Conservation (phyloP, 2,888 invertebrate genomes). For the Cephus pygmeus region DNA sequence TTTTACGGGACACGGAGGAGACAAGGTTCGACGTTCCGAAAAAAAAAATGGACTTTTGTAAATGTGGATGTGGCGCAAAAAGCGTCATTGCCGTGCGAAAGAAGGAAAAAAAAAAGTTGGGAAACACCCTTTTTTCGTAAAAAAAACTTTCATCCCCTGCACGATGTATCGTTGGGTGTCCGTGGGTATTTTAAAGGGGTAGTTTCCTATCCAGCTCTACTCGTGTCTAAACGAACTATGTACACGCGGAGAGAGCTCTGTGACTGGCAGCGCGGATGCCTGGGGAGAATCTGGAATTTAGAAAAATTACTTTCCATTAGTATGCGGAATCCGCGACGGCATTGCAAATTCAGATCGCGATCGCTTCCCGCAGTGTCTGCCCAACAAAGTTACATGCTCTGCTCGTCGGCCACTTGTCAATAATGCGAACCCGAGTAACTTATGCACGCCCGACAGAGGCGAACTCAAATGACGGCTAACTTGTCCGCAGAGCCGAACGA, state of each 20-base stretch:
- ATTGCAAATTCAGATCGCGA: slow-evolving; percentile 49
- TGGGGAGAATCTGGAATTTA: slow-evolving; percentile 30
- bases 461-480: slow-evolving; percentile 14
- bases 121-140: no score
- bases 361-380: slow-evolving; percentile 18
- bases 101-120: no score
- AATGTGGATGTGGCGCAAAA: not conserved
- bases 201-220: not conserved
- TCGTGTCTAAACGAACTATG: not conserved
- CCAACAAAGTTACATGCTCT: slow-evolving; percentile 39
- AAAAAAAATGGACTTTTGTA: not conserved
- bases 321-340: slow-evolving; percentile 39
- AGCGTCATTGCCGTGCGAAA: no score
- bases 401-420: slow-evolving; percentile 47
- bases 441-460: slow-evolving; percentile 9
- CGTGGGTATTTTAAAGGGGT: not conserved
- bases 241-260: not conserved
- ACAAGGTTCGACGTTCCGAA: not conserved
- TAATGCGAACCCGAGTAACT: slow-evolving; percentile 37
- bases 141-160: no score
- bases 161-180: no score
- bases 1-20: not conserved
- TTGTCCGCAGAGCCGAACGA: not conserved
- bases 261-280: not conserved
- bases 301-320: slow-evolving; percentile 50